A percentile compares a stretch with the other conserved stretches of the same genome.
phyloP scores from a whole-genome alignment of 2,888 invertebrate species.

The Trachelus iudaicus region DNA sequence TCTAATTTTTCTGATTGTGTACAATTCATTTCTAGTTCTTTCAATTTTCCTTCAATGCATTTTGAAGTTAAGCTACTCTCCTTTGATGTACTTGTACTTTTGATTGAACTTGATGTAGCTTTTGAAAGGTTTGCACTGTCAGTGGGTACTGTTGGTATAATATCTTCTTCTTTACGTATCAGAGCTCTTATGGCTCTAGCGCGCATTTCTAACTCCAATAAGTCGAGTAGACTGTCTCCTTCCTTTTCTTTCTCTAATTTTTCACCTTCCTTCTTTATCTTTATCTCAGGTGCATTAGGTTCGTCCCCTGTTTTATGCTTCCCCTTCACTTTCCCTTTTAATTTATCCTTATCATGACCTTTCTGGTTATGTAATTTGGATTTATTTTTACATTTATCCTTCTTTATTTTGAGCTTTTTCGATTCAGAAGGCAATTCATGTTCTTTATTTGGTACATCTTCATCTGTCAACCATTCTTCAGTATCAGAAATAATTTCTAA shows the following conservation, averaged over 20 bases:
- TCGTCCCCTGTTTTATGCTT: neutral
- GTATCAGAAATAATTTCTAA: constrained; percentile 63
- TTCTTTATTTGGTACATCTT: constrained; percentile 42
- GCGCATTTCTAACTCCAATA: constrained; percentile 71
- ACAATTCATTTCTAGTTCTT: constrained; percentile 37
- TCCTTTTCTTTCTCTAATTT: constrained; percentile 48
- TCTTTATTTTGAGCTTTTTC: constrained; percentile 3
- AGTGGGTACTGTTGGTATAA: constrained; percentile 39
- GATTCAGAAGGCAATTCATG: neutral
- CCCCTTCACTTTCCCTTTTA: neutral
- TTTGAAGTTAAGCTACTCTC: constrained; percentile 19
- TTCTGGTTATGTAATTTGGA: neutral
- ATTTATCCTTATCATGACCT: constrained; percentile 8
- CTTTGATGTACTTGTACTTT: constrained; percentile 23
- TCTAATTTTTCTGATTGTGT: constrained; percentile 18
- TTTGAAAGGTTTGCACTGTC: constrained; percentile 22
- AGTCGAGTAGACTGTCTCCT: constrained; percentile 67
- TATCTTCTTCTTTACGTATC: constrained; percentile 61
- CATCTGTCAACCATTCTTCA: constrained; percentile 58
- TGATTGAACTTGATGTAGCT: constrained; percentile 22
- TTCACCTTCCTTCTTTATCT: constrained; percentile 15
- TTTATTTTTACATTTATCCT: constrained; percentile 10
- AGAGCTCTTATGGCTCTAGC: constrained; percentile 71
- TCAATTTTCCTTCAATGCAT: constrained; percentile 32
- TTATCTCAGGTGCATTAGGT: constrained; percentile 1